Evolutionary conservation across 1,140 invertebrate species (phyloP).

Genomic region (Micrasema minimum): DNA sequence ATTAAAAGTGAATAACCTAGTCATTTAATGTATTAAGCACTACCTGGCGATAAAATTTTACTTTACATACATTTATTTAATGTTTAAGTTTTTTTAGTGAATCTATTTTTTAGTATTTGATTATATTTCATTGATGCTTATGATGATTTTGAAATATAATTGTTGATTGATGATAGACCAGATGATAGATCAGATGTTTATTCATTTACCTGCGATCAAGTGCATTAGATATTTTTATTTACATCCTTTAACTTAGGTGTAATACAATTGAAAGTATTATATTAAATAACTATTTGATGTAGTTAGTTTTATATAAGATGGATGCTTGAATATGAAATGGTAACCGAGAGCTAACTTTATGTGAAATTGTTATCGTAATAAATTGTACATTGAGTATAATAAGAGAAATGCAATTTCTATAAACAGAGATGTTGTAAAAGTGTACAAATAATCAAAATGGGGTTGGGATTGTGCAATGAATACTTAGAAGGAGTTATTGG

Average conservation of each 20-base stretch:
- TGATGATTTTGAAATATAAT: constrained; percentile 23
- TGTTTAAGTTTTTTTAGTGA: constrained; percentile 9
- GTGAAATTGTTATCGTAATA: too few relatives aligned
- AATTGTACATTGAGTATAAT: too few relatives aligned
- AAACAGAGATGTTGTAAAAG: neutral
- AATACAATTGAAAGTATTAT: constrained; percentile 37
- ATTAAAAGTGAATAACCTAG: constrained; percentile 23
- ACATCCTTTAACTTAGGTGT: constrained; percentile 31
- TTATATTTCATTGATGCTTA: constrained; percentile 22
- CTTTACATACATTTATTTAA: constrained; percentile 6
- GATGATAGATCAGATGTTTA: constrained; percentile 28
- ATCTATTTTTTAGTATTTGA: neutral
- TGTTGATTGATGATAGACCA: constrained; percentile 26
- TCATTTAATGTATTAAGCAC: constrained; percentile 3
- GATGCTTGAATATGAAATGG: constrained; percentile 3
- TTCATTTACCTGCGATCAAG: constrained; percentile 10
- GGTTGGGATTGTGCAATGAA: constrained; percentile 34
- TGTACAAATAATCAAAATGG: constrained; percentile 15
- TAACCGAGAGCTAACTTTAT: neutral
- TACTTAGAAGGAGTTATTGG: constrained; percentile 2
- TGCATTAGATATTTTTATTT: constrained; percentile 21
- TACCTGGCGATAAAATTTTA: constrained; percentile 22
- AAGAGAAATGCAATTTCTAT: too few relatives aligned
- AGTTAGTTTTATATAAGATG: constrained; percentile 5
- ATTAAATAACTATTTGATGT: neutral